Percentiles rank a stretch among this genome's conserved stretches.
phyloP scores from a whole-genome alignment of 2,797 vertebrate genomes.

The Phrynocephalus vlangalii region DNA sequence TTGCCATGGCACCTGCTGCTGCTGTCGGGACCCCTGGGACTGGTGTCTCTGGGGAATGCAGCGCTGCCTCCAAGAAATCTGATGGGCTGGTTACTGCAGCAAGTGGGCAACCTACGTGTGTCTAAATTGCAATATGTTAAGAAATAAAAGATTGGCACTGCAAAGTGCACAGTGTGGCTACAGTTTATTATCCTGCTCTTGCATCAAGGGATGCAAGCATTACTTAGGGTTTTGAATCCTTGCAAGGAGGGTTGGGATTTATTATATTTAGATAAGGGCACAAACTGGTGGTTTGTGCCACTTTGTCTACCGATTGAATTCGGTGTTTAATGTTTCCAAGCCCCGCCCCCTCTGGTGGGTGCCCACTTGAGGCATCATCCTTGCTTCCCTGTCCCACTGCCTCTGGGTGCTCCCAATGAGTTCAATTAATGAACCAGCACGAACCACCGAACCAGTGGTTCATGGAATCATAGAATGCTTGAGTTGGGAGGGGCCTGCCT shows the following conservation, averaged over 20 bases:
- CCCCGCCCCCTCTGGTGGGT: too few species aligned
- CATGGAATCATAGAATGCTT: too few species aligned
- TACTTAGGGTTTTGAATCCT: background rate
- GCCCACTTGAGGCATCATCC: too few species aligned
- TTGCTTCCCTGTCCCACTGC: too few species aligned
- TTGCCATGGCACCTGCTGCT: slow-evolving; percentile 1
- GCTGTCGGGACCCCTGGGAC: accelerated
- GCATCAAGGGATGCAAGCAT: background rate
- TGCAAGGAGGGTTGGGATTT: background rate
- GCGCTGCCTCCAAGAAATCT: accelerated
- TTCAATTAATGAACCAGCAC: too few species aligned
- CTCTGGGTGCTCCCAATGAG: too few species aligned
- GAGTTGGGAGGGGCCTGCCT: too few species aligned
- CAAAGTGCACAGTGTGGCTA: background rate
- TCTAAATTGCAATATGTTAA: background rate
- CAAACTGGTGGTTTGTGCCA: too few species aligned
- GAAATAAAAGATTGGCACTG: slow-evolving; percentile 23
- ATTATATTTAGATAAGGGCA: background rate
- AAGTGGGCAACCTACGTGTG: accelerated
- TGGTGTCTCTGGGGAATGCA: background rate
- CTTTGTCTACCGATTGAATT: too few species aligned
- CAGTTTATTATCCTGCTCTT: background rate
- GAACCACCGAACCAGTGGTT: too few species aligned
- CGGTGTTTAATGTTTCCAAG: too few species aligned
- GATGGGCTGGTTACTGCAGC: accelerated